Base-by-base conservation (phyloP, 2,113 vertebrate genomes). In the Hyla sarda region DNA sequence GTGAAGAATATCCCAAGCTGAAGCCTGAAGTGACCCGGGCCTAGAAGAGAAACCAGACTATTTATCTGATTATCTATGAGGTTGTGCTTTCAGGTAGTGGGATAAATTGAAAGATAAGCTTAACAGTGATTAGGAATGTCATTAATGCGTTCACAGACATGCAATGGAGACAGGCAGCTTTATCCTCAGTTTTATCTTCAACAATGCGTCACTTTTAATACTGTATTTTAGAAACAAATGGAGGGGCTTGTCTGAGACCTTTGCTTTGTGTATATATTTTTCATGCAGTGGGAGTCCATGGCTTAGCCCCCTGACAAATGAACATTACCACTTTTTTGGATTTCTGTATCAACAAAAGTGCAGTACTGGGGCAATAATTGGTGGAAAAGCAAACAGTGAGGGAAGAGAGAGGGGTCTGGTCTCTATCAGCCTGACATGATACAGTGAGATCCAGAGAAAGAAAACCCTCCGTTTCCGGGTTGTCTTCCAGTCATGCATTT, bases 101-200 rank as follows among this genome's bases (percentile, higher is more conserved):
- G 94, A 95, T 95, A 94, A 94, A 95, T 92, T 91, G 92, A 94
- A 90, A 92, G 92, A 94, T 93, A 94, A 95, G 93, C 92, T 89
- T 88, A 92, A 92, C 93, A 93, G 95, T 94, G 94, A 94, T 95
- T 94, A 94, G 96, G 96, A 94, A 95, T 92, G 94, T 95, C 94
- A 94, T 96, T 98, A 98, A 96, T 96, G 97, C 96, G 65, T 92
- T 92, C 95, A 93, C 96, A 97, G 96, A 96, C 96, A 93, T 91
- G 90, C 93, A 89, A 91, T 93, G 95, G 96, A 98, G 97, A 97
- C 97, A 97, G 96, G 96, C 96, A 93, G 95, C 94, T 96, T 98
- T 98, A 98, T 99, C 98, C 95, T 95, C 93, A 91, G 95, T 97
- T 97, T 98, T 97, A 98, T 99, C 98, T 98, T 90, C 93, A 96